Percentiles rank a stretch among this genome's conserved stretches.
These are phyloP conservation scores for Phallusia fumigata DNA, from an alignment of 23 tunicate genomes.

Conservation along the genomic window DNA sequence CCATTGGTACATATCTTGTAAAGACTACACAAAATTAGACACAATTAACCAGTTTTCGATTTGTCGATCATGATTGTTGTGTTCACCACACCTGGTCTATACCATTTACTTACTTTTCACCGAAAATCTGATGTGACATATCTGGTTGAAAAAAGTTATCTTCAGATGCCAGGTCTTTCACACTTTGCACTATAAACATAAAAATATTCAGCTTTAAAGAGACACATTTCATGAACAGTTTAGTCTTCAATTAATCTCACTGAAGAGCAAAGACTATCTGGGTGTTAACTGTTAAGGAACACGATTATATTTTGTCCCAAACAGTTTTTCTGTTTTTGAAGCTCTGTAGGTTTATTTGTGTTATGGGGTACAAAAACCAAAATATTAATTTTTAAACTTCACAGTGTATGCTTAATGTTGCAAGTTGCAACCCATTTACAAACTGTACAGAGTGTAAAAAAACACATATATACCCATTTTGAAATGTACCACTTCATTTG, in stretches of 20 bases:
- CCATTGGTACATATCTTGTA: not conserved
- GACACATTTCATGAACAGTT: no score
- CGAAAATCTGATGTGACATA: constrained; percentile 98
- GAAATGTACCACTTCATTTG: constrained; percentile 57
- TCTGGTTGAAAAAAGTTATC: constrained; percentile 70
- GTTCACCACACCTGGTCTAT: not conserved
- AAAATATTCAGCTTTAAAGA: not conserved
- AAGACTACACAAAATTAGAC: no score
- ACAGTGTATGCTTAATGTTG: not conserved
- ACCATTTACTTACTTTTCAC: constrained; percentile 72
- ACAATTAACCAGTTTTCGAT: not conserved
- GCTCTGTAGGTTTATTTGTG: no score
- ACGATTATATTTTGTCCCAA: no score
- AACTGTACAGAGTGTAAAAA: not conserved
- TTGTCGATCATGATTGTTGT: not conserved
- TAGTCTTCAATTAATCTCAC: no score
- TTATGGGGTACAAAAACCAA: not conserved
- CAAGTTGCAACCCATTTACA: not conserved
- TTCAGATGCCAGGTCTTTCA: constrained; percentile 44
- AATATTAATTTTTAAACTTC: not conserved
- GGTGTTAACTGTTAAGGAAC: no score
- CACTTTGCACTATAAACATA: constrained; percentile 33
- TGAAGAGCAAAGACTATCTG: no score
- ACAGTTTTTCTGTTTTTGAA: no score
- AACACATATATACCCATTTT: constrained; percentile 40